A percentile compares a stretch with the other conserved stretches of the same genome.
These are phyloP conservation scores for Philantomba maxwellii DNA, from an alignment of 2,113 vertebrate genomes.

Conservation along the genomic window DNA sequence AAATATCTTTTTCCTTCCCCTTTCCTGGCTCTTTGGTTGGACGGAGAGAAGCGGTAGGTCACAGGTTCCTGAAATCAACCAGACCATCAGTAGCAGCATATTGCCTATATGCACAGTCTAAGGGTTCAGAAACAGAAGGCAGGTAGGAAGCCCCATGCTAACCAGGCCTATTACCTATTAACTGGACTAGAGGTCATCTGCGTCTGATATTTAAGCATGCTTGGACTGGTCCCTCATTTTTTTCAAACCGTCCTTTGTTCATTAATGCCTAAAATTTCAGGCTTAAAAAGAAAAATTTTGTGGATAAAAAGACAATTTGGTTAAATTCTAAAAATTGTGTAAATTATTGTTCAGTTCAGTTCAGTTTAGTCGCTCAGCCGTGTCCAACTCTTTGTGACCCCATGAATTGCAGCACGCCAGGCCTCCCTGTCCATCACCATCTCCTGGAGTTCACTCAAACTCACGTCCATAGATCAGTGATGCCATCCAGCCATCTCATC, in stretches of 20 bases:
- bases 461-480: accelerated
- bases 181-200: not conserved
- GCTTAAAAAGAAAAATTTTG: not conserved
- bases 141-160: not conserved
- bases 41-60: not conserved
- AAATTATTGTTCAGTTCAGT: not conserved
- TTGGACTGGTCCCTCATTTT: not conserved
- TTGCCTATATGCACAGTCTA: not conserved
- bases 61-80: not conserved
- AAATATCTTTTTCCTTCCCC: not conserved
- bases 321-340: not conserved
- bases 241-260: not conserved
- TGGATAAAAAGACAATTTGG: not conserved
- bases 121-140: not conserved
- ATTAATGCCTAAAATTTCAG: not conserved
- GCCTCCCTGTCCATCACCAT: too few relatives aligned
- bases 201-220: not conserved
- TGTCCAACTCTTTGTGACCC: too few relatives aligned
- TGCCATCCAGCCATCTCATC: too few relatives aligned
- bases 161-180: not conserved
- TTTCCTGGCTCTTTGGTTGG: not conserved
- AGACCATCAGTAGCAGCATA: too few relatives aligned
- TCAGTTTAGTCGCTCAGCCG: accelerated
- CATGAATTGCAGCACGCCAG: accelerated
- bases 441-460: too few relatives aligned